phyloP scores from a whole-genome alignment of 2,888 invertebrate species.

The Malthinus flaveolus region DNA sequence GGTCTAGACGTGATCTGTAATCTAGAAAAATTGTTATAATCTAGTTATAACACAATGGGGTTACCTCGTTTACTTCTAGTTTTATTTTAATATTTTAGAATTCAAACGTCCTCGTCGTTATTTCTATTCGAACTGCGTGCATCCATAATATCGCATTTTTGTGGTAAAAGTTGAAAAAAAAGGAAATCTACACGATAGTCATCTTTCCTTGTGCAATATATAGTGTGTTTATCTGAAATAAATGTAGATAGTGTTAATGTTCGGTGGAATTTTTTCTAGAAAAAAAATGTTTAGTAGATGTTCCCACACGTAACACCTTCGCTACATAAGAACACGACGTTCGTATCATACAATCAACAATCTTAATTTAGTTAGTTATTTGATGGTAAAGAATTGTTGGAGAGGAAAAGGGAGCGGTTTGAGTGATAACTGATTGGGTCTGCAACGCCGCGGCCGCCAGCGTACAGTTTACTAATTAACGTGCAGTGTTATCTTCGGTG shows the following conservation, averaged over 20 bases:
- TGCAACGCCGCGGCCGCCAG: slow-evolving; percentile 39
- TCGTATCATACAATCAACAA: slow-evolving; percentile 33
- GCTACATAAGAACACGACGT: slow-evolving; percentile 37
- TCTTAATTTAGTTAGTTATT: slow-evolving; percentile 35
- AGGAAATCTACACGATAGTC: not conserved
- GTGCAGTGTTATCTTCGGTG: slow-evolving; percentile 38
- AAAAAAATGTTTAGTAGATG: slow-evolving; percentile 35
- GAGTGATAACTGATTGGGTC: slow-evolving; percentile 41
- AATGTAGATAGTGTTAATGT: not conserved
- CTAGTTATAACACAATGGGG: slow-evolving; percentile 51
- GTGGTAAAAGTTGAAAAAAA: no score
- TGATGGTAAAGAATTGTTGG: slow-evolving; percentile 14
- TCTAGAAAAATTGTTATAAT: slow-evolving; percentile 49
- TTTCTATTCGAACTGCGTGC: no score
- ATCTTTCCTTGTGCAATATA: slow-evolving; percentile 6
- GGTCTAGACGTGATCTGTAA: slow-evolving; percentile 55
- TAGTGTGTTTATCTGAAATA: slow-evolving; percentile 1
- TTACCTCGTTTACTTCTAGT: slow-evolving; percentile 42
- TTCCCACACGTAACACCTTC: slow-evolving; percentile 36
- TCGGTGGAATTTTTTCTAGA: slow-evolving; percentile 4
- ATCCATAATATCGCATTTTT: no score
- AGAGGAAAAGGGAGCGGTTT: slow-evolving; percentile 30
- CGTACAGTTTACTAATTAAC: slow-evolving; percentile 44
- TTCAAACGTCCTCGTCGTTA: slow-evolving; percentile 16
- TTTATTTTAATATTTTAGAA: slow-evolving; percentile 39